Base-by-base conservation (phyloP, 2,888 invertebrate genomes). In the Scaptomyza caliginosa region DNA sequence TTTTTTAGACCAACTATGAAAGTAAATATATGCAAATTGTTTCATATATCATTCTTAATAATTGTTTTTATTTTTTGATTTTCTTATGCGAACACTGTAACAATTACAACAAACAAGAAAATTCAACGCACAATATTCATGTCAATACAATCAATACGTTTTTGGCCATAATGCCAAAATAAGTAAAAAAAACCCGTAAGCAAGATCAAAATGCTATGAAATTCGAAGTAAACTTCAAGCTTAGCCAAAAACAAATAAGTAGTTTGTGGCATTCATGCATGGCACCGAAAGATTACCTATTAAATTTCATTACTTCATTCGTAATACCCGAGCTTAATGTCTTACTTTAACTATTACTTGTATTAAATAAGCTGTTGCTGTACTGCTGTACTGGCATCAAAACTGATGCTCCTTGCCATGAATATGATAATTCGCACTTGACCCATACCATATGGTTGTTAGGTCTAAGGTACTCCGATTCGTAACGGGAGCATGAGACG, bases 391-490 rank as follows among this genome's bases (percentile, higher is more conserved):
- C 24, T 17, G 11, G 2, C 11, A 3, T 13, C 17, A 21, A 30
- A 28, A 28, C 16, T 11, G 23, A 6, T 32, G 34, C 34, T 24
- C 40, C 23, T 23, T 58, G 55, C 3, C 42, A 11, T 19, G 3
- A 26, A 21, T 21, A 19, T 42, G 3, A 16, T 13, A 6, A 19
- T 40, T 19, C 30, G 28, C 21, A 21, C 43, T 36, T 38, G 17
- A 4, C 39, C 24, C 39, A 46, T 28, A 39, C 16, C 48, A 39
- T 30, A 32, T 34, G 42, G 36, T 59, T 7, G 6, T 16, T 34
- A n/a, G n/a, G n/a, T 16, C 55, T 48, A 69, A 69, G 74, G 69
- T 75, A 77, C 66, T 40, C 2, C 19, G 40, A 32, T 50, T 24
- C 43, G 52, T 26, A 34, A 17, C 30, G 51, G 16, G 30, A 26